Base-by-base conservation (phyloP, 1,140 invertebrate species). In the Eriocheir sinensis region DNA sequence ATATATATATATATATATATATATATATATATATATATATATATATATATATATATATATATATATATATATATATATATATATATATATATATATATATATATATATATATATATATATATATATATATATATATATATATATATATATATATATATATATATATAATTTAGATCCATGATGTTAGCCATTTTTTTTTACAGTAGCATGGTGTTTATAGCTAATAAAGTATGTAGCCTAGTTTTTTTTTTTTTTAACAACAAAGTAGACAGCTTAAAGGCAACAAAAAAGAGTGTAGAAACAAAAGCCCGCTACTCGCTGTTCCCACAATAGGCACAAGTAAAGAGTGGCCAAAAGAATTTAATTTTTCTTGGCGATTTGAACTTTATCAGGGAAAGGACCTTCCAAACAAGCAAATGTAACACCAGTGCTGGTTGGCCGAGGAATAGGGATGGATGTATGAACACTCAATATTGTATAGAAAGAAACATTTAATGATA, bases 401-500 rank as follows among this genome's bases (percentile, higher is more conserved):
- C 53, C 27, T 72, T 15, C 53, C 9, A 12, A 12, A 12, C 27
- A 12, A 27, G 9, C 27, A 27, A 27, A 27, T 72, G 9, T 27
- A 12, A 27, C 9, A 12, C 53, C 53, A 72, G 9, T 9, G 9
- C 53, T 15, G 9, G 53, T 72, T 9, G 53, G 53, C 9, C 9
- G 21, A 32, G 4, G 3, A 27, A 79, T 79, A 3, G 12, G 1
- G 15, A 40, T 41, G 38, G 53, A 27, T 0, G 4, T 79, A 21
- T 36, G 32, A 80, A 36, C 27, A 72, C 80, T 40, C 9, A 12
- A 27, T 32, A n/a, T 34, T 91, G 36, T 91, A 91, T 95, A 95
- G 94, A 95, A 95, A 95, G 91, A 92, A 94, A 95, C 94, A 92
- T 95, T 95, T 95, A 95, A 89, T 95, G 83, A 86, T 95, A 95